Evolutionary conservation across 2,113 vertebrate species (phyloP), one percentile per base, ranked within the genome.

Genomic region (Elephas maximus): DNA sequence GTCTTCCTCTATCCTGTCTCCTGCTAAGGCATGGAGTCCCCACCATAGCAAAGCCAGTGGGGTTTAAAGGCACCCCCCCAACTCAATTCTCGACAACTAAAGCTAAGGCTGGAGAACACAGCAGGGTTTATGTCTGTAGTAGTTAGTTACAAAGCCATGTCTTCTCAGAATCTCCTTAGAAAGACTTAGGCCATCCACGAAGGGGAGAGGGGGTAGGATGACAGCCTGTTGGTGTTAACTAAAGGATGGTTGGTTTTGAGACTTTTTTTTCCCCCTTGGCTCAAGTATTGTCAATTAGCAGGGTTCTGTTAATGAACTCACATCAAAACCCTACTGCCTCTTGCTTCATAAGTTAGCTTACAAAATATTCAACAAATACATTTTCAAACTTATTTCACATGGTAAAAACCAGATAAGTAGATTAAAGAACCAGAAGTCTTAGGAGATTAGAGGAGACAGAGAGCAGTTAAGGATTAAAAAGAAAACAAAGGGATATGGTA

Each of bases 401-500:
- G 91, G 41, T 7, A 88, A 33, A 14, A 87, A 8, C 12, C 33
- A 78, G 71, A 41, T 44, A 28, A 93, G 82, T 21, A 88, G 48
- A 94, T 21, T 24, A 41, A 95, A 93, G 87, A 97, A 76, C 4
- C n/a, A 90, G 77, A 97, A 82, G 71, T 96, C 80, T 63, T 73
- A 51, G 26, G 45, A 71, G 37, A 96, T 41, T 48, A 93, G 2
- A 30, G 44, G 9, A 96, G 8, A 53, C 48, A 94, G 51, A 6
- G 44, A n/a, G 41, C 45, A 93, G 82, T 90, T 63, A 80, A 5
- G 15, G 51, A 33, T 10, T 60, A 30, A 45, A 23, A n/a, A 69
- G 57, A 83, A 37, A 57, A 57, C 12, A 57, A 57, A 57, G 53
- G 67, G 21, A 69, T 79, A 83, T 57, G 30, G 80, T 37, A 60